Percentiles rank a stretch among this genome's conserved stretches.
Conservation (phyloP, 2,797 vertebrate genomes). For the Fratercula arctica region DNA sequence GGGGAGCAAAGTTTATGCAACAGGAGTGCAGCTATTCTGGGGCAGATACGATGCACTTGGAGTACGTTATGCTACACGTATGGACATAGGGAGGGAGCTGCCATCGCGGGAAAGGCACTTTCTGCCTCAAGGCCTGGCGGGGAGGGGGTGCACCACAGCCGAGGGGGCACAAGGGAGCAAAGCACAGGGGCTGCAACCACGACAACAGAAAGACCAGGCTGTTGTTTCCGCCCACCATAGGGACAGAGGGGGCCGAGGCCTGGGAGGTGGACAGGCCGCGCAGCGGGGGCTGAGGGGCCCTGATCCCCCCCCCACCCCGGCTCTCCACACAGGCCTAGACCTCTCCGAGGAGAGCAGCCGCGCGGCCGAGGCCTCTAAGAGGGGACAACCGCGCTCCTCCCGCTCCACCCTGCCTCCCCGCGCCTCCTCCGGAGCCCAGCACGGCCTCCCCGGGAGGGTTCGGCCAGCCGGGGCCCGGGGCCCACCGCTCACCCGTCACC, state of each 20-base stretch:
- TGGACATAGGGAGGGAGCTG: fast-evolving
- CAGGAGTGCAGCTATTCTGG: fast-evolving
- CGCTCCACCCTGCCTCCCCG: background rate
- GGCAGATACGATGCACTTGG: fast-evolving
- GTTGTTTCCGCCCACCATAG: fast-evolving
- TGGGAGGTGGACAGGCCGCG: background rate
- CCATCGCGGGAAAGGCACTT: background rate
- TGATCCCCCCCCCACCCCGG: too few relatives aligned
- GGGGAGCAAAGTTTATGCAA: fast-evolving
- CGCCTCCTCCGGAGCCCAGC: background rate
- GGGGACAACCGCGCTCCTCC: fast-evolving
- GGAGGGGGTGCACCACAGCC: too few relatives aligned
- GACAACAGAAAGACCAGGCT: too few relatives aligned
- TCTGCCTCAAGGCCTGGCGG: background rate
- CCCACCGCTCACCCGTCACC: background rate
- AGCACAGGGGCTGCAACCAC: too few relatives aligned
- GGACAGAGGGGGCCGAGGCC: background rate
- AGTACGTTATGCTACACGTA: background rate
- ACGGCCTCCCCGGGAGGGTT: background rate
- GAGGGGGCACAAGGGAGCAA: fast-evolving
- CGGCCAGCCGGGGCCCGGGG: fast-evolving
- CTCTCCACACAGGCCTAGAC: background rate
- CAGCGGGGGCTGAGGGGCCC: background rate
- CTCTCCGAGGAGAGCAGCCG: background rate
- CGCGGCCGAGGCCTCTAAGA: background rate